Evolutionary conservation across 2,113 vertebrate genomes (phyloP), one percentile per base, ranked within the genome.

Genomic region (Hassar affinis): DNA sequence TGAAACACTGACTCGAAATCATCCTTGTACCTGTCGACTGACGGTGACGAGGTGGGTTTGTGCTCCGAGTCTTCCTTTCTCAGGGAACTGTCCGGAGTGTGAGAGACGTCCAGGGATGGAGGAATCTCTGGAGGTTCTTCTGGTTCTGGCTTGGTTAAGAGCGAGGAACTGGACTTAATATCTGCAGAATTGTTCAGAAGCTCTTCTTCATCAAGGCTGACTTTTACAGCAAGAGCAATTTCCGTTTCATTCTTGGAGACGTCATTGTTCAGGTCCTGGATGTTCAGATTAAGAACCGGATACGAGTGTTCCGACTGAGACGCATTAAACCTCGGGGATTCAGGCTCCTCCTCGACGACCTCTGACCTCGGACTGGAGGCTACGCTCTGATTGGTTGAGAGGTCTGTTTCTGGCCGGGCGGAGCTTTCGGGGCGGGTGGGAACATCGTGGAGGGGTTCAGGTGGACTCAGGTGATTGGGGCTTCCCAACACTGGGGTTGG

Each of bases 261-360:
- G 4, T 54, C 47, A 42, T 52, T 15, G 0, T 51, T 27, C 0
- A 20, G 6, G 33, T 57, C 25, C 22, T 92, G 91, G 83, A 91
- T 79, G 56, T 94, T 90, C 61, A 96, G 90, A 1, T 52, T 88
- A 56, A 95, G 71, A 57, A 94, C 87, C 82, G 18, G 89, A 86
- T 90, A 85, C 14, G 91, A 91, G 69, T 45, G 88, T 85, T 86
- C 89, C 82, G 82, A 88, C 80, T n/a, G 89, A 57, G 90, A 88
- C 45, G 49, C 52, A 5, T 11, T 66, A 0, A 89, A 92, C 75
- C 92, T 91, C 52, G 90, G 51, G 56, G 82, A 89, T 17, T 93
- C 93, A 84, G 93, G 75, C 6, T 95, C 93, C 87, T 96, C 93
- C 86, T 96, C 94, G 79, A 91, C 87, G 86, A 95, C 87, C 85